Conservation (phyloP, 2,797 vertebrate genomes). For the Aldrovandia affinis region DNA sequence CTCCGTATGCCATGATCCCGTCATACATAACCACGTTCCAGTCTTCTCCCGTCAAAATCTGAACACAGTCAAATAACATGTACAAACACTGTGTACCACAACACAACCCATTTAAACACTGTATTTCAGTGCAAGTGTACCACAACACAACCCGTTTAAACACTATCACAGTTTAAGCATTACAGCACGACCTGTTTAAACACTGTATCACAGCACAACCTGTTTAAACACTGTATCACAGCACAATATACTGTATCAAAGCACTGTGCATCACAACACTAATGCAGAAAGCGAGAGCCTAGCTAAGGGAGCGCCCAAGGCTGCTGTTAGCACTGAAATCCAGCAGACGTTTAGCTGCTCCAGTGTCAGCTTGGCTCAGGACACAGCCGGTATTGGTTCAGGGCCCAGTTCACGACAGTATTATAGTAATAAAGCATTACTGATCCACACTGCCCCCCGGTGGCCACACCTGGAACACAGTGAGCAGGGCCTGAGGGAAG, state of each 20-base stretch:
- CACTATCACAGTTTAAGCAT: too few relatives aligned
- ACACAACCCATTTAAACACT: too few relatives aligned
- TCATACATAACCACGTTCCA: constrained; percentile 99
- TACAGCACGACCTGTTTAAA: neutral
- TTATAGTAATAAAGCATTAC: neutral
- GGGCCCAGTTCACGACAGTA: neutral
- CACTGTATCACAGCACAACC: neutral
- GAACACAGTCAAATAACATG: constrained; percentile 18
- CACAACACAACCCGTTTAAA: too few relatives aligned
- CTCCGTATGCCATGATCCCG: constrained; percentile 96
- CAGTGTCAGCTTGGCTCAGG: neutral
- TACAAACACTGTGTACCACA: neutral
- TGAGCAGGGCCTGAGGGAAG: constrained; percentile 95
- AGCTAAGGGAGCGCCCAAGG: too few relatives aligned
- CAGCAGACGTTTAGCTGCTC: neutral
- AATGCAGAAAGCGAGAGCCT: too few relatives aligned
- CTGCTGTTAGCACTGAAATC: neutral
- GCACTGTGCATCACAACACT: too few relatives aligned
- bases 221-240: too few relatives aligned
- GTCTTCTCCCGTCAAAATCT: constrained; percentile 98
- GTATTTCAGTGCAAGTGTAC: too few relatives aligned
- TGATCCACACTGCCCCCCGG: neutral
- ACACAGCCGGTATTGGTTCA: neutral
- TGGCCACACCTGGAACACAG: constrained; percentile 90
- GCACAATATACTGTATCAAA: too few relatives aligned